phyloP scores from a whole-genome alignment of 1,140 invertebrate genomes.

The Phenacoccus solenopsis region DNA sequence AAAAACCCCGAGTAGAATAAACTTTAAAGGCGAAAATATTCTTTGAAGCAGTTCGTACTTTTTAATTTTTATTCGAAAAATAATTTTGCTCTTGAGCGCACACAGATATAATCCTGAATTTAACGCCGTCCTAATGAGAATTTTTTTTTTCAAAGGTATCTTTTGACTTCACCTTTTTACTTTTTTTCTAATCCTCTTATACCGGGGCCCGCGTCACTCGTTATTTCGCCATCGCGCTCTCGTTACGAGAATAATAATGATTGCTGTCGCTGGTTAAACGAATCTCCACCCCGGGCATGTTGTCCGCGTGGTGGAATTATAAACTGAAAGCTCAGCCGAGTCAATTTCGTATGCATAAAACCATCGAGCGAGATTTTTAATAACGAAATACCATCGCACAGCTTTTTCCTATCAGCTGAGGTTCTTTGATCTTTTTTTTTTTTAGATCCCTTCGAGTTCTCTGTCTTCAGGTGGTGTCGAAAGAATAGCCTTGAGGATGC shows the following conservation, averaged over 20 bases:
- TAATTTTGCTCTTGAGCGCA: conserved; percentile 11
- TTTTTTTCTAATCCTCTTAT: conserved; percentile 2
- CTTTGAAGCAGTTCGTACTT: conserved; percentile 5
- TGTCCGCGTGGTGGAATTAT: neutral
- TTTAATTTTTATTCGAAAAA: conserved; percentile 16
- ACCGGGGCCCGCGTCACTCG: neutral
- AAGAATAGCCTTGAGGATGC: no score
- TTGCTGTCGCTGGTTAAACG: conserved; percentile 5
- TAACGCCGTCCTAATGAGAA: conserved; percentile 13
- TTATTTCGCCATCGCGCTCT: neutral
- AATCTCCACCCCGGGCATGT: neutral
- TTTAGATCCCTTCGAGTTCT: no score
- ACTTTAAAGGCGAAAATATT: conserved; percentile 14
- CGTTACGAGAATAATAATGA: conserved; percentile 15
- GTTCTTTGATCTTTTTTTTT: no score
- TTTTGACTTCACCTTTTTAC: neutral
- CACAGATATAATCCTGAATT: conserved; percentile 10
- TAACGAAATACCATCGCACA: neutral
- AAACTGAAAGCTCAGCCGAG: neutral
- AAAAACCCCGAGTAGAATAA: conserved; percentile 11
- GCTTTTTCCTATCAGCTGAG: no score
- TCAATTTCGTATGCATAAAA: conserved; percentile 9
- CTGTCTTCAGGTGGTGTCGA: no score
- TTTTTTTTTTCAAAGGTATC: neutral
- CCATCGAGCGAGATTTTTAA: neutral